A percentile compares a stretch with the other conserved stretches of the same genome.
Conservation (phyloP, 2,888 invertebrate species). For the Reticulitermes lucifugus region DNA sequence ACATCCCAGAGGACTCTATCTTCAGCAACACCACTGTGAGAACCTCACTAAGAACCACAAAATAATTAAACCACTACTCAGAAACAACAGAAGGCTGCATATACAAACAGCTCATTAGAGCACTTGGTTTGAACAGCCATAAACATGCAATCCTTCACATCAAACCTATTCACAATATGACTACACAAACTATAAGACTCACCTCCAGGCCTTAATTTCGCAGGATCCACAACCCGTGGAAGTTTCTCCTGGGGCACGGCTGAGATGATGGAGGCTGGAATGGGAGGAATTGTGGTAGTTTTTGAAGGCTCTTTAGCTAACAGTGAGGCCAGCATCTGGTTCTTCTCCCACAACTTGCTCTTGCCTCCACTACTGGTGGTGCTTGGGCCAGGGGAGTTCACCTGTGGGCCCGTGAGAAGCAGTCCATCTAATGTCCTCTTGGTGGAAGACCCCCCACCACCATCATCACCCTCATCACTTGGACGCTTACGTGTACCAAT, state of each 20-base stretch:
- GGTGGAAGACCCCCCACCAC: constrained; percentile 49
- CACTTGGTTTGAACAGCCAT: neutral
- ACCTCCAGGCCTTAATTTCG: constrained; percentile 33
- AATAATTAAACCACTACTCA: too few relatives aligned
- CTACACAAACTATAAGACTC: neutral
- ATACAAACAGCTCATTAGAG: neutral
- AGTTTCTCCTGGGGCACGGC: constrained; percentile 78
- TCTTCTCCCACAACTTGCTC: constrained; percentile 83
- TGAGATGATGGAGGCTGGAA: constrained; percentile 73
- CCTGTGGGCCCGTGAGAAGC: neutral
- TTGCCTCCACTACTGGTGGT: constrained; percentile 57
- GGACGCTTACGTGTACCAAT: constrained; percentile 70
- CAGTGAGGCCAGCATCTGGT: constrained; percentile 86
- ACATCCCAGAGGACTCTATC: too few relatives aligned
- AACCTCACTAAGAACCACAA: too few relatives aligned
- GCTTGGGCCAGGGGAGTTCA: constrained; percentile 29
- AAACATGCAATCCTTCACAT: neutral
- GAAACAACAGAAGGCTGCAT: too few relatives aligned
- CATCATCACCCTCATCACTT: constrained; percentile 71
- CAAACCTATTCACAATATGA: neutral
- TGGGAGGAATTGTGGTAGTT: constrained; percentile 72
- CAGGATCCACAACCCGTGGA: constrained; percentile 62
- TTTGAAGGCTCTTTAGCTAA: constrained; percentile 80
- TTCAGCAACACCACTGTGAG: too few relatives aligned
- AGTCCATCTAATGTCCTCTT: constrained; percentile 21